Conservation (phyloP, 35 echinoderm and acorn worm genomes). For the Strongylocentrotus purpuratus region DNA sequence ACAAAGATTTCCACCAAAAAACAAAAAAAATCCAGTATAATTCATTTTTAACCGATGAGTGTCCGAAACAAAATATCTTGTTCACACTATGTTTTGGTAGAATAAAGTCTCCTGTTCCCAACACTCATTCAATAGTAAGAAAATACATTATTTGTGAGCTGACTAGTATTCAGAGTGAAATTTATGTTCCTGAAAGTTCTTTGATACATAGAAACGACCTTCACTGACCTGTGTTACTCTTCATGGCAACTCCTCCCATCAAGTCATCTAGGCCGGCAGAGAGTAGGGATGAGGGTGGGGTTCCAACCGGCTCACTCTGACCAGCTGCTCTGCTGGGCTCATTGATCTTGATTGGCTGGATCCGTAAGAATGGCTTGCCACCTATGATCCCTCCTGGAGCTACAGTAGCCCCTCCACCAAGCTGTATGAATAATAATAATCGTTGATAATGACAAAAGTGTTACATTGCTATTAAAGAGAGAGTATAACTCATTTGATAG, state of each 20-base stretch:
- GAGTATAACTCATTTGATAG: no score
- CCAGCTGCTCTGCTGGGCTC: background rate
- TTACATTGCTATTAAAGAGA: no score
- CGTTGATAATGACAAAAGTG: no score
- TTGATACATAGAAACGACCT: no score
- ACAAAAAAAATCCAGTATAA: no score
- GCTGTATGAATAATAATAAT: background rate
- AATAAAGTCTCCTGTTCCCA: background rate
- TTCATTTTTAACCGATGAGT: no score
- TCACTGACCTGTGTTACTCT: background rate
- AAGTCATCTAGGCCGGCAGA: background rate
- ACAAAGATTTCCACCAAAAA: no score
- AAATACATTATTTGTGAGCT: no score
- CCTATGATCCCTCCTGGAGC: background rate
- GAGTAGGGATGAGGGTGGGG: background rate
- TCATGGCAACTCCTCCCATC: background rate
- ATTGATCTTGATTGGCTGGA: background rate
- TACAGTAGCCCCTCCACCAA: background rate
- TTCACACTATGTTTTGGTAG: background rate
- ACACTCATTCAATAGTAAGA: background rate
- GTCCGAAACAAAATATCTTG: no score
- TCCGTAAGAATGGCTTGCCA: background rate
- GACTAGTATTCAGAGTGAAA: background rate
- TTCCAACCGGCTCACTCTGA: conserved; percentile 7
- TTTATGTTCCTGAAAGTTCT: no score